These are phyloP conservation scores for Pollimyrus isidori DNA, from an alignment of 2,113 vertebrate species.

Conservation along the genomic window DNA sequence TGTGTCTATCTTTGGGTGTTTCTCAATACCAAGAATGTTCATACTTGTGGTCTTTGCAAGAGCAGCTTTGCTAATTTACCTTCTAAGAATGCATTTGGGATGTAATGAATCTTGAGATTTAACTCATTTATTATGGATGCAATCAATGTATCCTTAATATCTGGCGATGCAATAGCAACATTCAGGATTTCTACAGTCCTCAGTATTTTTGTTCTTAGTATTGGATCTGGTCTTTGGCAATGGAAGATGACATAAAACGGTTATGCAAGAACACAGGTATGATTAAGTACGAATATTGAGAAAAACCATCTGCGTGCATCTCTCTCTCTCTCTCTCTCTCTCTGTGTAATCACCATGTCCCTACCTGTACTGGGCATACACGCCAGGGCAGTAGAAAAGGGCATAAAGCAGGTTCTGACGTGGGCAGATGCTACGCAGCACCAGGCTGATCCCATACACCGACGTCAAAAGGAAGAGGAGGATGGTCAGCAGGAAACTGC, in stretches of 20 bases:
- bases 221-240: background rate
- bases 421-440: constrained; percentile 76
- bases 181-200: background rate
- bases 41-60: background rate
- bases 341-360: background rate
- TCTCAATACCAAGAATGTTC: background rate
- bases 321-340: background rate
- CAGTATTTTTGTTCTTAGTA: background rate
- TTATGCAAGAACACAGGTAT: background rate
- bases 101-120: background rate
- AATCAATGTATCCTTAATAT: background rate
- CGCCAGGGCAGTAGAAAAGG: constrained; percentile 86
- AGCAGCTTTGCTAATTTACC: background rate
- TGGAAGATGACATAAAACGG: background rate
- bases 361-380: constrained; percentile 86
- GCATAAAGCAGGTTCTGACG: constrained; percentile 64
- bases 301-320: background rate
- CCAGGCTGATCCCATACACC: constrained; percentile 79
- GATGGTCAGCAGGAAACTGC: constrained; percentile 84
- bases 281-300: background rate
- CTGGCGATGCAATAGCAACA: background rate
- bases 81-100: background rate
- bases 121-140: background rate
- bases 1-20: background rate
- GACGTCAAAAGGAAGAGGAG: constrained; percentile 83